Conservation (phyloP, 2,888 invertebrate genomes). For the Athetis lepigone region DNA sequence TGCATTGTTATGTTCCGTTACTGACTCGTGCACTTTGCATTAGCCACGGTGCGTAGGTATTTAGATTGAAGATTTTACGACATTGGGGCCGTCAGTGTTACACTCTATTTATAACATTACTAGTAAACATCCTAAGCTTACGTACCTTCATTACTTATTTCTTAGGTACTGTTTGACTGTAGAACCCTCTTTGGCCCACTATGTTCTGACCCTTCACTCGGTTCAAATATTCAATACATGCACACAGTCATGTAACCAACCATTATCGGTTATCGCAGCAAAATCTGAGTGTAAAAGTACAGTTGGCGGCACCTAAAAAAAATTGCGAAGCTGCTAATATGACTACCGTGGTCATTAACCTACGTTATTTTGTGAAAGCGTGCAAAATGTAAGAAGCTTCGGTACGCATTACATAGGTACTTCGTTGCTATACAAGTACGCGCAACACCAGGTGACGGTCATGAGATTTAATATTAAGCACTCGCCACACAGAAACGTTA, state of each 20-base stretch:
- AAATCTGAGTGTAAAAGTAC: neutral
- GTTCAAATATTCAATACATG: neutral
- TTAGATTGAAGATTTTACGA: constrained; percentile 60
- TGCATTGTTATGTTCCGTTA: constrained; percentile 78
- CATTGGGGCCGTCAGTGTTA: constrained; percentile 28
- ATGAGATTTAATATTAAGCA: no score
- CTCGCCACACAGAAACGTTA: no score
- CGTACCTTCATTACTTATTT: no score
- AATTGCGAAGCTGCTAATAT: no score
- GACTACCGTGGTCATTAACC: no score
- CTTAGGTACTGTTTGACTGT: constrained; percentile 1
- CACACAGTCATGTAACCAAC: neutral
- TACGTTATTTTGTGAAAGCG: no score
- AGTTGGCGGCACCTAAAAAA: no score
- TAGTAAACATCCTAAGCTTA: constrained; percentile 2
- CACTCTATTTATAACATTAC: constrained; percentile 25
- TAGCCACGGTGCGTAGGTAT: constrained; percentile 65
- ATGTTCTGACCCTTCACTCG: no score
- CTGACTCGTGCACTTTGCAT: constrained; percentile 65
- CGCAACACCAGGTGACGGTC: neutral
- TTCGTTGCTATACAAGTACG: no score
- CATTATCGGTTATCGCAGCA: neutral
- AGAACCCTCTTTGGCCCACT: no score
- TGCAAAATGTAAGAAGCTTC: neutral
- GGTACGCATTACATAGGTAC: no score